These are phyloP conservation scores for Apolygus lucorum DNA, from an alignment of 1,140 invertebrate genomes.

Conservation along the genomic window DNA sequence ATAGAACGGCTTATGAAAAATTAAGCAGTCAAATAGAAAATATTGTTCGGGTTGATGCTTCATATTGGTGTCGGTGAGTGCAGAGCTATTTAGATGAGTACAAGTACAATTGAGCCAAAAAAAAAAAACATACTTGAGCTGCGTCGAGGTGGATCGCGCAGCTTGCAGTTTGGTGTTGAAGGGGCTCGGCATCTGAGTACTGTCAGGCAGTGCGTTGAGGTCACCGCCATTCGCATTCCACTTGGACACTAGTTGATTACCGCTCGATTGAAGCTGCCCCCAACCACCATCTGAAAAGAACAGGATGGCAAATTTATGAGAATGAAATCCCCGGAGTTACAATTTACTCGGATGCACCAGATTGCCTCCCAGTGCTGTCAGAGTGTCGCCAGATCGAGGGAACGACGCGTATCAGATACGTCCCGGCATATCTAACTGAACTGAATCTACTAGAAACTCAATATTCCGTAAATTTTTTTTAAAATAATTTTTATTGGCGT, in stretches of 20 bases:
- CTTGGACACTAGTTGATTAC: constrained; percentile 13
- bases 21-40: not conserved
- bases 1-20: not conserved
- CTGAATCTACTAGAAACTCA: not conserved
- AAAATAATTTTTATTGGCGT: too few species aligned
- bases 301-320: not conserved
- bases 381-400: not conserved
- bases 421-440: too few species aligned
- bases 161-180: constrained; percentile 21
- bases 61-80: not conserved
- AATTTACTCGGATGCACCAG: too few species aligned
- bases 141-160: constrained; percentile 17
- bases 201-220: not conserved
- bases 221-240: constrained; percentile 11
- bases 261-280: constrained; percentile 14
- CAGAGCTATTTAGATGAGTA: not conserved
- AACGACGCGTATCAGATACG: not conserved
- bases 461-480: not conserved
- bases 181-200: not conserved
- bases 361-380: not conserved
- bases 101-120: too few species aligned
- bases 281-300: constrained; percentile 22
- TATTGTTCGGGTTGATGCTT: not conserved
- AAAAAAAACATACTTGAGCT: constrained; percentile 18
- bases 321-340: not conserved